Percentiles rank a stretch among this genome's conserved stretches.
Evolutionary conservation across 2,888 invertebrate genomes (phyloP).

Genomic region (Dexiosoma caninum): DNA sequence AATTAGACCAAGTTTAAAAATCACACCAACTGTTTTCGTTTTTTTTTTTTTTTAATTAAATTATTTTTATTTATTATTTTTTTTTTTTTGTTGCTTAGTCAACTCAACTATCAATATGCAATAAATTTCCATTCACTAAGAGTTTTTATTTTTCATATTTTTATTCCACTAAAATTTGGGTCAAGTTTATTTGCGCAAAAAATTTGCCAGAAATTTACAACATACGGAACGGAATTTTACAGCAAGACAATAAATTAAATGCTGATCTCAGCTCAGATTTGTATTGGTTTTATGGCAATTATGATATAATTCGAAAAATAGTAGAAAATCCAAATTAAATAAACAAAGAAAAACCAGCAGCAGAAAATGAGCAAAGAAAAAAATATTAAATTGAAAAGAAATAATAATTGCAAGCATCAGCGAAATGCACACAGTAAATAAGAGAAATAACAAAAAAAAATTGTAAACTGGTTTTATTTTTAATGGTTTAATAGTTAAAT

Average conservation of each 20-base stretch:
- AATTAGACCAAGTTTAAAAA: slow-evolving; percentile 59
- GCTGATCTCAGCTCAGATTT: slow-evolving; percentile 41
- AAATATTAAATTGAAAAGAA: not conserved
- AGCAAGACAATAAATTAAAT: not conserved
- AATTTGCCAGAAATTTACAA: slow-evolving; percentile 24
- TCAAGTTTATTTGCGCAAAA: slow-evolving; percentile 56
- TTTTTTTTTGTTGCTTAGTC: no score
- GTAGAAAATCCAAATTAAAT: not conserved
- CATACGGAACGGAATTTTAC: slow-evolving; percentile 36
- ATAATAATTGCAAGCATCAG: no score
- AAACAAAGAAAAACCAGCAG: not conserved
- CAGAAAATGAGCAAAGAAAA: not conserved
- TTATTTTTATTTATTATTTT: no score
- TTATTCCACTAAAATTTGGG: slow-evolving; percentile 39
- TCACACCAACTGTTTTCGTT: slow-evolving; percentile 2
- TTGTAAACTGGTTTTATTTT: no score
- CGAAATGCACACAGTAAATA: no score
- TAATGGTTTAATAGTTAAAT: no score
- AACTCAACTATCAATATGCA: slow-evolving; percentile 43
- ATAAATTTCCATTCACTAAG: slow-evolving; percentile 19
- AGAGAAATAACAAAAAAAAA: no score
- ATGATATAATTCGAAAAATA: slow-evolving; percentile 37
- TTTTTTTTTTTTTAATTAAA: no score
- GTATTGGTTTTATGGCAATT: slow-evolving; percentile 13
- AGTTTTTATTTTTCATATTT: not conserved